Percentiles rank a stretch among this genome's conserved stretches.
These are phyloP conservation scores for Chaetodon trifasciatus DNA, from an alignment of 2,797 vertebrate species.

Conservation along the genomic window DNA sequence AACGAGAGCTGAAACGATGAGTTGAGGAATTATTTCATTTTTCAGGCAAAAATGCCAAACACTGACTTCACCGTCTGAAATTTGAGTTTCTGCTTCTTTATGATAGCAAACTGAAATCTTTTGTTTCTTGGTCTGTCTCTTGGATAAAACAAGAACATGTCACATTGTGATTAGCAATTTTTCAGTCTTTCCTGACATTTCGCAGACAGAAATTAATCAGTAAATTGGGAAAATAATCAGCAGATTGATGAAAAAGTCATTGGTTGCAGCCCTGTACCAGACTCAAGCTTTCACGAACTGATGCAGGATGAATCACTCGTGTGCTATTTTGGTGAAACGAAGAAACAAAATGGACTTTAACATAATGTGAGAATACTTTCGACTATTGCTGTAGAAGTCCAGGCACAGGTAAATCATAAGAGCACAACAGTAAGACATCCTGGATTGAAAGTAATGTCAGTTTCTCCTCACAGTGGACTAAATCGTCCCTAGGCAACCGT, in stretches of 20 bases:
- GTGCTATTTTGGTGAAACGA: neutral
- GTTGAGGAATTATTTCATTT: neutral
- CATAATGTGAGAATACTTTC: neutral
- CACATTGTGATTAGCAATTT: neutral
- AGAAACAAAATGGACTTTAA: neutral
- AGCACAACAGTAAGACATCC: slow-evolving; percentile 13
- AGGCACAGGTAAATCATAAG: neutral
- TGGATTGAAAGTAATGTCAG: neutral
- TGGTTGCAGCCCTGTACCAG: neutral
- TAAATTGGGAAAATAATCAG: neutral
- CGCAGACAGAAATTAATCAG: neutral
- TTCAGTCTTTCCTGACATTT: neutral
- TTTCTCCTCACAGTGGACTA: slow-evolving; percentile 22
- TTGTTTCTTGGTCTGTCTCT: accelerated
- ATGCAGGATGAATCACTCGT: neutral
- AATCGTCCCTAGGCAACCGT: slow-evolving; percentile 16
- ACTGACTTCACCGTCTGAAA: neutral
- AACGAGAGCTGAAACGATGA: neutral
- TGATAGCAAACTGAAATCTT: neutral
- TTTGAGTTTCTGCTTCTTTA: neutral
- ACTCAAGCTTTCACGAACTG: neutral
- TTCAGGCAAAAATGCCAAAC: neutral
- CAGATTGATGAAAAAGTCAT: neutral
- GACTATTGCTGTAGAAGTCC: slow-evolving; percentile 1
- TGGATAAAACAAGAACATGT: neutral